phyloP scores from a whole-genome alignment of 37 sponge, comb jelly and placozoan genomes.

The Chondrosia reniformis region DNA sequence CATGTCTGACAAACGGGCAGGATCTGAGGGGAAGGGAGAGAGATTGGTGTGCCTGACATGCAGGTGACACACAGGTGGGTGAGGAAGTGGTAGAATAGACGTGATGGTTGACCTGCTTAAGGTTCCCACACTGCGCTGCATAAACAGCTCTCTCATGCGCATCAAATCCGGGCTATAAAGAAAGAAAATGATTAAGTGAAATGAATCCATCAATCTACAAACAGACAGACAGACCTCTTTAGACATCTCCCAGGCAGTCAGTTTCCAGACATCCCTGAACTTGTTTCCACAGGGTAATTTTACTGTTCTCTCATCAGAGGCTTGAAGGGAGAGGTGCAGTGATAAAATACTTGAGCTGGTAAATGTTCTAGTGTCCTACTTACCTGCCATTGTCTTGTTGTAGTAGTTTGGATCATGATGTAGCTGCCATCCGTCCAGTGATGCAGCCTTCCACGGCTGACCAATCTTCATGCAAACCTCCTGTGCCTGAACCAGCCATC shows the following conservation, averaged over 20 bases:
- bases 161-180: slow-evolving; percentile 42
- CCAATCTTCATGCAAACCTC: slow-evolving; percentile 70
- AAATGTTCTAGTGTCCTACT: not conserved
- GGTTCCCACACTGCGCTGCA: slow-evolving; percentile 87
- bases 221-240: slow-evolving; percentile 36
- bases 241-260: slow-evolving; percentile 71
- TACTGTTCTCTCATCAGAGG: slow-evolving; percentile 25
- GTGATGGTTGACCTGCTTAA: too few relatives aligned
- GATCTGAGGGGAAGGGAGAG: too few relatives aligned
- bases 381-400: not conserved
- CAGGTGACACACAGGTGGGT: too few relatives aligned
- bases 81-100: not conserved
- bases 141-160: slow-evolving; percentile 86
- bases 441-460: slow-evolving; percentile 86
- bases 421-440: slow-evolving; percentile 84
- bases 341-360: too few relatives aligned
- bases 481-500: slow-evolving; percentile 64
- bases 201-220: not conserved
- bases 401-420: slow-evolving; percentile 88
- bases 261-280: slow-evolving; percentile 88
- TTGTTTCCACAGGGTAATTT: slow-evolving; percentile 80
- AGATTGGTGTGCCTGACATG: too few relatives aligned
- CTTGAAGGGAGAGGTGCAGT: too few relatives aligned
- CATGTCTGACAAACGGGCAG: slow-evolving; percentile 85
- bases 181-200: not conserved